Evolutionary conservation across 1,140 invertebrate genomes (phyloP).

Genomic region (Drosophila oshimai): DNA sequence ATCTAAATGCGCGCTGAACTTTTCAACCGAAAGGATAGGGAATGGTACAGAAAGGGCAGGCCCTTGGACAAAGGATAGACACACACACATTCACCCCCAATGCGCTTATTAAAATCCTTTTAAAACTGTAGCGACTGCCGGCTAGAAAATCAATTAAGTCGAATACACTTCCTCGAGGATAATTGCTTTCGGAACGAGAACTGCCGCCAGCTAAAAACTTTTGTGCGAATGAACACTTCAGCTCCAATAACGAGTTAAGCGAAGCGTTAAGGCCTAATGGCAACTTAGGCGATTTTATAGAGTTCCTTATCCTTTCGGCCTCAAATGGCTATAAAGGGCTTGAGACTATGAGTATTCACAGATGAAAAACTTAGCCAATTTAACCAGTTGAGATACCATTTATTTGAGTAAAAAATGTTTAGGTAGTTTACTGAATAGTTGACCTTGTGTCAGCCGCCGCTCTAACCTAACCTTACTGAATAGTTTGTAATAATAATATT

Average conservation of each 20-base stretch:
- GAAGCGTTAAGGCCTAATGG: conserved; percentile 77
- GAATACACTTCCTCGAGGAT: conserved; percentile 77
- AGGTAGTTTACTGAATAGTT: no score
- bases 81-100: conserved; percentile 30
- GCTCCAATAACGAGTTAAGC: conserved; percentile 75
- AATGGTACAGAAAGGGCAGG: conserved; percentile 33
- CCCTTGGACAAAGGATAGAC: conserved; percentile 40
- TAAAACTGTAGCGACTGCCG: conserved; percentile 64
- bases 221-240: conserved; percentile 67
- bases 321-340: background rate
- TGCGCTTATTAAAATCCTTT: conserved; percentile 78
- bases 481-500: no score
- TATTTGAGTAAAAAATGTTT: no score
- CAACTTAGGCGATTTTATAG: conserved; percentile 54
- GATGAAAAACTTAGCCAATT: no score
- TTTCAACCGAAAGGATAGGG: conserved; percentile 61
- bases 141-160: conserved; percentile 75
- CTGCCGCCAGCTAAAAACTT: conserved; percentile 65
- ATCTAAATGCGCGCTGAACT: conserved; percentile 75
- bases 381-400: no score
- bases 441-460: no score
- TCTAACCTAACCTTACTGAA: no score
- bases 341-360: background rate
- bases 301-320: background rate
- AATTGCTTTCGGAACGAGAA: conserved; percentile 75